These are phyloP conservation scores for Clarias laeviceps DNA, from an alignment of 2,797 vertebrate species.

Conservation along the genomic window DNA sequence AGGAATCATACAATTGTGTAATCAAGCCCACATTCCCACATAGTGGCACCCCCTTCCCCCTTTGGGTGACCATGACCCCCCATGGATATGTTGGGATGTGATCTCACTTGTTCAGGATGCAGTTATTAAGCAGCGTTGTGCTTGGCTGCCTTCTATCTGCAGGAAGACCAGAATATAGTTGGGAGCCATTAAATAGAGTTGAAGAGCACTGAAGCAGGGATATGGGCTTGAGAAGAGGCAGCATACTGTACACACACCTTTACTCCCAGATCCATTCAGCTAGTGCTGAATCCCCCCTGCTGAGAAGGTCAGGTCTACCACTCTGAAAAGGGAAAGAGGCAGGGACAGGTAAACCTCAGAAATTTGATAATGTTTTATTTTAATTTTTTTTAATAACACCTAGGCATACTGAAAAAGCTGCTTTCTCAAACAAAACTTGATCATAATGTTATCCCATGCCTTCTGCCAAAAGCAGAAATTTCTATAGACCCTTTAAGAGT, in stretches of 20 bases:
- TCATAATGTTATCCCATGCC: background rate
- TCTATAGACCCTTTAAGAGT: background rate
- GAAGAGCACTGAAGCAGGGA: slow-evolving; percentile 69
- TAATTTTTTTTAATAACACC: slow-evolving; percentile 51
- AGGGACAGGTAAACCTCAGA: slow-evolving; percentile 47
- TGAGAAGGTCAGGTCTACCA: slow-evolving; percentile 42
- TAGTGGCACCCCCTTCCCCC: background rate
- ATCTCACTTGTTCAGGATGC: slow-evolving; percentile 47
- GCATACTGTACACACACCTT: slow-evolving; percentile 25
- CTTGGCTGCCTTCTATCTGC: slow-evolving; percentile 72
- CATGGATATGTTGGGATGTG: slow-evolving; percentile 19
- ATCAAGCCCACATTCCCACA: slow-evolving; percentile 11
- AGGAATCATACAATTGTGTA: too few species aligned
- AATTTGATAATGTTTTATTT: slow-evolving; percentile 57
- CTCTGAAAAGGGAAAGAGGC: slow-evolving; percentile 37
- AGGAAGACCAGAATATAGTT: slow-evolving; percentile 73
- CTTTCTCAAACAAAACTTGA: slow-evolving; percentile 39
- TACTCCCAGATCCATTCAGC: slow-evolving; percentile 31
- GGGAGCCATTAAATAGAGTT: slow-evolving; percentile 70
- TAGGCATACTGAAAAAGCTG: slow-evolving; percentile 55
- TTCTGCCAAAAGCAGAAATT: background rate
- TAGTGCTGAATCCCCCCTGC: slow-evolving; percentile 40
- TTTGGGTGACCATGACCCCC: slow-evolving; percentile 6
- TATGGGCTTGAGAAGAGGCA: slow-evolving; percentile 65
- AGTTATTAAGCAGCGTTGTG: slow-evolving; percentile 68